Conservation (phyloP, 2,888 invertebrate genomes). For the Buathra laborator region DNA sequence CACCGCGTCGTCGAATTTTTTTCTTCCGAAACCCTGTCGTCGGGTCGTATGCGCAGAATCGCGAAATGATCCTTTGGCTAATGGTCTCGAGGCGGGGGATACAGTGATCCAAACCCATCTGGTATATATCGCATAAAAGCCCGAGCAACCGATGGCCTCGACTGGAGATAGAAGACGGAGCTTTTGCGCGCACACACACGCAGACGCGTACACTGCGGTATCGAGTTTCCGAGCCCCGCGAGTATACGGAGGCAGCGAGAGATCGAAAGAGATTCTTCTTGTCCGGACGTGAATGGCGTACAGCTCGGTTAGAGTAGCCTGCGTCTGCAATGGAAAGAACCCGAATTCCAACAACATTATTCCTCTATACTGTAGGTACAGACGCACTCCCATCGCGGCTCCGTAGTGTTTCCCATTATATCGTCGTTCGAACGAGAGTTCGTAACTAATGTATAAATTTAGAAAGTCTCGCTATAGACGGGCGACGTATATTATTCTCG, state of each 20-base stretch:
- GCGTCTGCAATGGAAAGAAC: not conserved
- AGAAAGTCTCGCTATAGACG: slow-evolving; percentile 1
- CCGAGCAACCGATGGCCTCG: not conserved
- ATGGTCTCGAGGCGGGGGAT: not conserved
- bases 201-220: not conserved
- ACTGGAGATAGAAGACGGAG: not conserved
- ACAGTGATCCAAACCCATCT: not conserved
- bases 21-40: not conserved
- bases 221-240: not conserved
- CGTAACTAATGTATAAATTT: not conserved
- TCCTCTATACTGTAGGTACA: not conserved
- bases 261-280: slow-evolving; percentile 16
- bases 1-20: not conserved
- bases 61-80: not conserved
- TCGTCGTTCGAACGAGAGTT: not conserved
- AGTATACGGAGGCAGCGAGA: not conserved
- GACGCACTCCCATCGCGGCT: not conserved
- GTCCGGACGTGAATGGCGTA: slow-evolving; percentile 14
- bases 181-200: not conserved
- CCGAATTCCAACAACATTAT: slow-evolving; percentile 2
- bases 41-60: not conserved
- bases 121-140: not conserved
- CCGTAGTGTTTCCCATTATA: not conserved
- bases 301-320: not conserved
- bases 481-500: not conserved